Conservation (phyloP, 2,888 invertebrate genomes). For the Ophion ellenae region DNA sequence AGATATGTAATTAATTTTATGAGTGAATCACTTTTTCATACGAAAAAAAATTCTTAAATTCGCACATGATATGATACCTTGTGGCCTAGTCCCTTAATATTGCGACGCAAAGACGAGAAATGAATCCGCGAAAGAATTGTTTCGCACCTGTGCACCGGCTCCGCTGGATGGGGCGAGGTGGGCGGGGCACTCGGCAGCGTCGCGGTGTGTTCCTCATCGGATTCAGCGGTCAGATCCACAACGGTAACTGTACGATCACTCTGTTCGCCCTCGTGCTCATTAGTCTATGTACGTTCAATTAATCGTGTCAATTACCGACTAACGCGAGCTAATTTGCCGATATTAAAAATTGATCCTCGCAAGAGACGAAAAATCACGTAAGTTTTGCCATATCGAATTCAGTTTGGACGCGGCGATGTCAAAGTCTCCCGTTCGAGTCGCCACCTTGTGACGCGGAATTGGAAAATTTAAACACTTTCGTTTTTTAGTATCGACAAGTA, state of each 20-base stretch:
- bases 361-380: not conserved
- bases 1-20: no score
- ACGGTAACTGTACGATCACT: slow-evolving; percentile 84
- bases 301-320: not conserved
- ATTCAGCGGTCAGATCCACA: slow-evolving; percentile 86
- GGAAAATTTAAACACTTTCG: not conserved
- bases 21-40: no score
- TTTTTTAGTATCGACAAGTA: not conserved
- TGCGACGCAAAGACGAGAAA: not conserved
- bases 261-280: slow-evolving; percentile 70
- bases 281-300: slow-evolving; percentile 64
- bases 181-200: slow-evolving; percentile 69
- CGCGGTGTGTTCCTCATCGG: slow-evolving; percentile 84
- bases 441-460: not conserved
- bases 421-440: not conserved
- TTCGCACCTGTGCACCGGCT: slow-evolving; percentile 73
- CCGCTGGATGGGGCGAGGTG: slow-evolving; percentile 68
- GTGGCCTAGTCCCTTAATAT: not conserved
- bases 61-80: no score
- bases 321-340: not conserved
- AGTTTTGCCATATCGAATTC: not conserved
- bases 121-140: not conserved
- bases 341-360: not conserved
- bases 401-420: not conserved
- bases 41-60: no score